A percentile compares a stretch with the other conserved stretches of the same genome.
These are phyloP conservation scores for Synergus umbraculus DNA, from an alignment of 2,888 invertebrate genomes.

Conservation along the genomic window DNA sequence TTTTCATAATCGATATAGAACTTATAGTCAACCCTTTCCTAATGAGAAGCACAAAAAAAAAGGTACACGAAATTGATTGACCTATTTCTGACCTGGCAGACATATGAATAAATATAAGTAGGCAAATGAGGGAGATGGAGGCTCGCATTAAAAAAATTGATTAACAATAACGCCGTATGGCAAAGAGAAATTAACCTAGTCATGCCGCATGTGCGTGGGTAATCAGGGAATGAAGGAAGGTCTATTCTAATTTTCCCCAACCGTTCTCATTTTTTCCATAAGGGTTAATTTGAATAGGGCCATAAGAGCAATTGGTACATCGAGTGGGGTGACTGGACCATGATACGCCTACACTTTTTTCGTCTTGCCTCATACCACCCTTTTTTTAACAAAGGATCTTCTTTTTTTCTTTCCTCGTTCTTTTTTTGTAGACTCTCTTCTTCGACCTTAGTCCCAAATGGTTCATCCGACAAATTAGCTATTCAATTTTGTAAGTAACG, in stretches of 20 bases:
- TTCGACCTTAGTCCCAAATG: slow-evolving; percentile 39
- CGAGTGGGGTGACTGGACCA: slow-evolving; percentile 53
- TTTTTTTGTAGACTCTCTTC: slow-evolving; percentile 51
- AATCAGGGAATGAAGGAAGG: slow-evolving; percentile 58
- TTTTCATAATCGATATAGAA: too few relatives aligned
- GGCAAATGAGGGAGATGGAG: slow-evolving; percentile 33
- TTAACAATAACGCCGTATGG: slow-evolving; percentile 59
- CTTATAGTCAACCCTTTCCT: background rate
- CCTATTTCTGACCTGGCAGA: background rate
- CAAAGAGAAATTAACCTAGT: slow-evolving; percentile 70
- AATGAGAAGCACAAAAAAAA: background rate
- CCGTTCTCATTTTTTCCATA: slow-evolving; percentile 69
- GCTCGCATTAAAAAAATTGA: slow-evolving; percentile 36
- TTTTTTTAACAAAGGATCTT: slow-evolving; percentile 26
- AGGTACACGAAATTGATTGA: background rate
- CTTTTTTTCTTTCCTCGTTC: slow-evolving; percentile 43
- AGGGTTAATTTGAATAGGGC: slow-evolving; percentile 76
- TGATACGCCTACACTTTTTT: slow-evolving; percentile 68
- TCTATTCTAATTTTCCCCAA: slow-evolving; percentile 72
- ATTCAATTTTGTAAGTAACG: slow-evolving; percentile 56
- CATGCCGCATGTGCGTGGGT: slow-evolving; percentile 71
- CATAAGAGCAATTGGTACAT: slow-evolving; percentile 60
- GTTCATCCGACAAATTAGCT: slow-evolving; percentile 55
- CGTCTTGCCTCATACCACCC: slow-evolving; percentile 43
- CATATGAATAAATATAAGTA: slow-evolving; percentile 28